Percentiles rank a stretch among this genome's conserved stretches.
These are phyloP conservation scores for Gadopsis bispinosus DNA, from an alignment of 2,797 vertebrate genomes.

Conservation along the genomic window DNA sequence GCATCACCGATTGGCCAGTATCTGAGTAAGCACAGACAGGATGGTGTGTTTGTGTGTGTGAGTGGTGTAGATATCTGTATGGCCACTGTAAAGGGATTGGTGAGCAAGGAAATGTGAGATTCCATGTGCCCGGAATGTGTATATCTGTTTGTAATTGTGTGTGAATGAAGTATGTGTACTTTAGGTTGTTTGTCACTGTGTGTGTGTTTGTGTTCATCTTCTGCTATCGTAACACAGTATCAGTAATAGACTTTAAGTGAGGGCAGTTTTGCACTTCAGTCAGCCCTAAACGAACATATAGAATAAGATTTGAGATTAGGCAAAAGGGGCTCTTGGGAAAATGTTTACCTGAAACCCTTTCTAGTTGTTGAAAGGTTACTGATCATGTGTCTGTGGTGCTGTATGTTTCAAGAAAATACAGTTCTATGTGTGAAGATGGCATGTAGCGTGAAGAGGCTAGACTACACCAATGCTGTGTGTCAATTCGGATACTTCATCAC, in stretches of 20 bases:
- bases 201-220: neutral
- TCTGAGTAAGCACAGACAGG: constrained; percentile 46
- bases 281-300: neutral
- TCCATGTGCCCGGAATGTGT: constrained; percentile 14
- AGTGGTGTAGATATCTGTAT: constrained; percentile 30
- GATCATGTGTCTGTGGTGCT: neutral
- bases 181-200: neutral
- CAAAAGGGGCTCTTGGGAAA: neutral
- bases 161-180: neutral
- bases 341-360: neutral
- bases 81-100: constrained; percentile 25
- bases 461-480: neutral
- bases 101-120: constrained; percentile 21
- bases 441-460: neutral
- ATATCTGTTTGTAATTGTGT: constrained; percentile 7
- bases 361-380: neutral
- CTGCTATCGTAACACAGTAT: neutral
- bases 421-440: neutral
- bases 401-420: neutral
- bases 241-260: neutral
- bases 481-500: no score
- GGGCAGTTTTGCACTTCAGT: neutral
- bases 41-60: constrained; percentile 13
- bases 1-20: constrained; percentile 41
- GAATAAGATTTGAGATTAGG: neutral